phyloP scores from a whole-genome alignment of 1,140 invertebrate genomes.

The Aphelinus certus region DNA sequence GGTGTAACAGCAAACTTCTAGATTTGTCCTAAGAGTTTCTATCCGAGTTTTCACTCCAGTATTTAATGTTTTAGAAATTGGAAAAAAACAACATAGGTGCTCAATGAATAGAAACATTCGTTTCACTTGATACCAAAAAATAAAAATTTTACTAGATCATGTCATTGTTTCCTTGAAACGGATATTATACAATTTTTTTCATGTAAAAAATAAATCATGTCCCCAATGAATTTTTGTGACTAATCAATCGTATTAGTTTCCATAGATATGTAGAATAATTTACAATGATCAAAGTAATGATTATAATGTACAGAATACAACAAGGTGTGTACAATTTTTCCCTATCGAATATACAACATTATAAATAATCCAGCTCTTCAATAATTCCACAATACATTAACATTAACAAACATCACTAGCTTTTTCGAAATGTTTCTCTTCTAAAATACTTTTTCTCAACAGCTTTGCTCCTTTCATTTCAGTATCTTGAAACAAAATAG shows the following conservation, averaged over 20 bases:
- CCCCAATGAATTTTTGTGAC: constrained; percentile 45
- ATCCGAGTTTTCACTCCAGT: constrained; percentile 3
- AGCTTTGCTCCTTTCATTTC: constrained; percentile 36
- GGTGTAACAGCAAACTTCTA: too few relatives aligned
- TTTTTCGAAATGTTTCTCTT: constrained; percentile 38
- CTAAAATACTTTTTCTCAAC: constrained; percentile 25
- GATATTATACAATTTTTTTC: constrained; percentile 44
- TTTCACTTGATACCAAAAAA: constrained; percentile 57
- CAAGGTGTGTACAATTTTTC: constrained; percentile 53
- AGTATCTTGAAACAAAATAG: constrained; percentile 29
- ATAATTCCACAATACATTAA: constrained; percentile 46
- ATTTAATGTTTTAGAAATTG: too few relatives aligned
- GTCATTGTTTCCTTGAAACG: constrained; percentile 43
- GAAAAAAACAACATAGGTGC: too few relatives aligned
- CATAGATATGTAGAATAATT: constrained; percentile 49
- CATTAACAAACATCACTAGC: constrained; percentile 44
- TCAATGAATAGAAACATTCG: neutral
- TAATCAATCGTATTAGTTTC: constrained; percentile 44
- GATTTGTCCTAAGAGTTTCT: neutral
- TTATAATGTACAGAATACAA: constrained; percentile 53
- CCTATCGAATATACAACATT: constrained; percentile 51
- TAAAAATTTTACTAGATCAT: constrained; percentile 62
- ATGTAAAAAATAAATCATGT: constrained; percentile 57
- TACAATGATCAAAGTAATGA: constrained; percentile 44
- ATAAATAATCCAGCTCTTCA: constrained; percentile 45